Conservation (phyloP, 2,797 vertebrate genomes). For the Benthosema pterotum region DNA sequence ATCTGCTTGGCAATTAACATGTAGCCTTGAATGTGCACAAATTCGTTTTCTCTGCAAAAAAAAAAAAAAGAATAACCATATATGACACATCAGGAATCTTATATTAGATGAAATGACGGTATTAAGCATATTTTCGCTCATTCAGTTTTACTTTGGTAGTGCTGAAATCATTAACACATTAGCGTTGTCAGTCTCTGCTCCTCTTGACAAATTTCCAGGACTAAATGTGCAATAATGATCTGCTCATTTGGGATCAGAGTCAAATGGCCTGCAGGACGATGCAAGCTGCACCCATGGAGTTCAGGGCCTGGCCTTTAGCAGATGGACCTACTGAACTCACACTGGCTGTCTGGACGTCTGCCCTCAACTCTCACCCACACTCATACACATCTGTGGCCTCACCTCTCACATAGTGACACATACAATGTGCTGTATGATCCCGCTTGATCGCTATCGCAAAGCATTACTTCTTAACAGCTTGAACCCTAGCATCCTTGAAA, state of each 20-base stretch:
- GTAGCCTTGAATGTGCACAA: constrained; percentile 26
- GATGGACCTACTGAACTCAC: constrained; percentile 41
- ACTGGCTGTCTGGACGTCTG: background rate
- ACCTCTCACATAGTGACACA: constrained; percentile 1
- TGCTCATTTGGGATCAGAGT: constrained; percentile 27
- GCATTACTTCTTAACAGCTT: too few relatives aligned
- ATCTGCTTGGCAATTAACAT: constrained; percentile 23
- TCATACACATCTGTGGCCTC: too few relatives aligned
- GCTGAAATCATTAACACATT: background rate
- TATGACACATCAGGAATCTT: background rate
- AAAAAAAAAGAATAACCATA: too few relatives aligned
- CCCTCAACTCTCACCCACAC: constrained; percentile 47
- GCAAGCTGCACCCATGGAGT: constrained; percentile 1
- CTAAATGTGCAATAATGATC: constrained; percentile 27
- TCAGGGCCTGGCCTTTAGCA: constrained; percentile 24
- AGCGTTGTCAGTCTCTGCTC: constrained; percentile 26
- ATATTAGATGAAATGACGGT: too few relatives aligned
- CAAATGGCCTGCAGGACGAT: constrained; percentile 51
- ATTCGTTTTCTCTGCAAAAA: constrained; percentile 5
- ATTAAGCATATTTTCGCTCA: background rate
- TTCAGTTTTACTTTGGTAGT: background rate
- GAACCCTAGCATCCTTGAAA: too few relatives aligned
- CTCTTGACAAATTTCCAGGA: constrained; percentile 27
- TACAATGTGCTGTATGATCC: background rate
- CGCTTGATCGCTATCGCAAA: background rate